Percentiles rank a stretch among this genome's conserved stretches.
phyloP scores from a whole-genome alignment of 2,797 vertebrate species.

The Diplodus puntazzo region DNA sequence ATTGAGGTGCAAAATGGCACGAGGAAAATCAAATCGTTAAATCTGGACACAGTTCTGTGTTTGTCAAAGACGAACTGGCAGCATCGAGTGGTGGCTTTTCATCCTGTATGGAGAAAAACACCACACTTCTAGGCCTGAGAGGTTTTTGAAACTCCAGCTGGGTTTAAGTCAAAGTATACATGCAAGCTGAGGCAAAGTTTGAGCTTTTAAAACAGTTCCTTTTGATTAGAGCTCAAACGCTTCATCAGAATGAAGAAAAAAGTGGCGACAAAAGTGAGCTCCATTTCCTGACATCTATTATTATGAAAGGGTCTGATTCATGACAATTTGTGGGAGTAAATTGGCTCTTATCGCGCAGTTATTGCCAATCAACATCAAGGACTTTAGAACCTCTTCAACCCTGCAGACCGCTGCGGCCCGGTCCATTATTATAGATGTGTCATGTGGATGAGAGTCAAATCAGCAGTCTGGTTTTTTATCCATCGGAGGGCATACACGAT shows the following conservation, averaged over 20 bases:
- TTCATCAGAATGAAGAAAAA: background rate
- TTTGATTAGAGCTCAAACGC: background rate
- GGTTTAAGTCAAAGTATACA: background rate
- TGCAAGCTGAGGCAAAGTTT: background rate
- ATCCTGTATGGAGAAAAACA: background rate
- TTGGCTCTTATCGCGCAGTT: background rate
- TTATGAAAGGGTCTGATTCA: background rate
- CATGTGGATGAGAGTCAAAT: background rate
- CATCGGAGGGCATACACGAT: too few relatives aligned
- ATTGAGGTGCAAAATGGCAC: too few relatives aligned
- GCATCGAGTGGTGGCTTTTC: background rate
- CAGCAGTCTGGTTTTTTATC: background rate
- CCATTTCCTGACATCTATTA: too few relatives aligned
- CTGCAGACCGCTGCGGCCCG: background rate
- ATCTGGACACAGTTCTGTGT: background rate
- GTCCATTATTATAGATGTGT: background rate
- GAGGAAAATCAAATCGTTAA: too few relatives aligned
- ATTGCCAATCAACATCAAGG: slow-evolving; percentile 10
- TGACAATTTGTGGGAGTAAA: slow-evolving; percentile 19
- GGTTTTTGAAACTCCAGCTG: background rate
- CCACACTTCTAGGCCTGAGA: background rate
- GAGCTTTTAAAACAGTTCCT: too few relatives aligned
- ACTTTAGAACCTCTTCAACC: slow-evolving; percentile 1
- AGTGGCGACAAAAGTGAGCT: background rate
- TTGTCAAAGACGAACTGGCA: background rate